Percentiles rank a stretch among this genome's conserved stretches.
phyloP scores from a whole-genome alignment of 2,888 invertebrate genomes.

The Sepiola atlantica region DNA sequence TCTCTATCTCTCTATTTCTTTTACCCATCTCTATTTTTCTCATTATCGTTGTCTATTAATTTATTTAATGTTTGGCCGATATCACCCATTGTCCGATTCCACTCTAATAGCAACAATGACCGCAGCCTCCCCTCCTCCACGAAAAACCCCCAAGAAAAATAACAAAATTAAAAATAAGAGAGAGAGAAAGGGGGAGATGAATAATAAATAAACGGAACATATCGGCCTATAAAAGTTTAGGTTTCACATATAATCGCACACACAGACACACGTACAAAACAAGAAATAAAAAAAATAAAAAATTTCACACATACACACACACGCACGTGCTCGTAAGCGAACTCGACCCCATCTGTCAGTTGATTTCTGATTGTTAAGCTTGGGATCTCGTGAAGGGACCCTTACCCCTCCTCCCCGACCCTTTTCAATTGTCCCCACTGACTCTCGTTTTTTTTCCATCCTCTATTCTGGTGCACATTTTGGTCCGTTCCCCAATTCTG shows the following conservation, averaged over 20 bases:
- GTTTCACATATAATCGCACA: background rate
- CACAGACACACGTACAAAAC: background rate
- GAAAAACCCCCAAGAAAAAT: background rate
- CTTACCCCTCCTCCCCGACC: background rate
- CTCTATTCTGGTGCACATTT: background rate
- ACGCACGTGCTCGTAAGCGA: background rate
- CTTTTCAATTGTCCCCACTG: background rate
- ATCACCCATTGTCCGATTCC: slow-evolving; percentile 32
- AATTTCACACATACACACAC: background rate
- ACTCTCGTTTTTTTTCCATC: background rate
- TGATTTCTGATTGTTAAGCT: background rate
- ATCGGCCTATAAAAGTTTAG: background rate
- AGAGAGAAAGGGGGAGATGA: too few relatives aligned
- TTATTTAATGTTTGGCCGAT: slow-evolving; percentile 32
- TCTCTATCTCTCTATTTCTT: background rate
- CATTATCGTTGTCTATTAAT: slow-evolving; percentile 9
- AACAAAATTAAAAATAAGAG: background rate
- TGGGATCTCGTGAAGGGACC: background rate
- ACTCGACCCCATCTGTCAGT: slow-evolving; percentile 20
- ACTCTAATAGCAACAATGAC: slow-evolving; percentile 32
- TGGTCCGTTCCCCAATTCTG: too few relatives aligned
- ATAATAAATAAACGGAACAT: background rate
- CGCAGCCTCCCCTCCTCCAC: background rate
- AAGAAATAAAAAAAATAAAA: background rate
- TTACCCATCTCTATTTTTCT: background rate